Percentiles rank a stretch among this genome's conserved stretches.
Conservation (phyloP, 2,797 vertebrate species). For the Gobionotothen gibberifrons region DNA sequence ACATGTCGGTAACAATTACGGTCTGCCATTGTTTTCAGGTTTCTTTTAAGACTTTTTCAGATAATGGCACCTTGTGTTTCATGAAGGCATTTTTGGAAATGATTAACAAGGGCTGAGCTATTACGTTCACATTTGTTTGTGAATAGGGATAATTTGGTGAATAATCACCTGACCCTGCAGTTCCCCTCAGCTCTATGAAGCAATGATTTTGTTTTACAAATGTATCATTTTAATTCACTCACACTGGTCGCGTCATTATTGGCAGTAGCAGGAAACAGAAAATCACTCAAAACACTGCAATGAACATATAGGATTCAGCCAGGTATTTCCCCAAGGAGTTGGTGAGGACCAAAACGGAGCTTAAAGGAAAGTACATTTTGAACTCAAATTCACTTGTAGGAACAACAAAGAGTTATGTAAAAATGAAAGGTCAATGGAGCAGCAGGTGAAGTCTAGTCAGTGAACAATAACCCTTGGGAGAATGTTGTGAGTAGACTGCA, state of each 20-base stretch:
- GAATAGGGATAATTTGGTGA: neutral
- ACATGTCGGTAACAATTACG: neutral
- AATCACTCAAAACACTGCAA: neutral
- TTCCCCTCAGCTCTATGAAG: neutral
- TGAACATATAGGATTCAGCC: neutral
- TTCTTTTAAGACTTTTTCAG: neutral
- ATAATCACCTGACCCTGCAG: neutral
- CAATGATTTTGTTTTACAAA: neutral
- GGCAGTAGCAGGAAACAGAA: neutral
- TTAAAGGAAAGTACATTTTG: neutral
- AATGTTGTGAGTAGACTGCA: slow-evolving; percentile 16
- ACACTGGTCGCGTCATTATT: neutral
- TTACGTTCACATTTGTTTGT: neutral
- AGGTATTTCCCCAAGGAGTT: neutral
- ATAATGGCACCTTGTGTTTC: neutral
- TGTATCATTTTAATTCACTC: neutral
- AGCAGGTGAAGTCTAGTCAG: slow-evolving; percentile 7
- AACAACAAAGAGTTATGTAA: neutral
- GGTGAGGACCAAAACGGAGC: neutral
- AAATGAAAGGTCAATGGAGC: slow-evolving; percentile 18
- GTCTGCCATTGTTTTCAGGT: neutral
- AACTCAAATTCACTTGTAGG: neutral
- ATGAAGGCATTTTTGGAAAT: neutral
- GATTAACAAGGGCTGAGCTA: neutral
- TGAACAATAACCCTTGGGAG: slow-evolving; percentile 27